Percentiles rank a stretch among this genome's conserved stretches.
phyloP scores from a whole-genome alignment of 2,888 invertebrate species.

The Ditula angustiorana region DNA sequence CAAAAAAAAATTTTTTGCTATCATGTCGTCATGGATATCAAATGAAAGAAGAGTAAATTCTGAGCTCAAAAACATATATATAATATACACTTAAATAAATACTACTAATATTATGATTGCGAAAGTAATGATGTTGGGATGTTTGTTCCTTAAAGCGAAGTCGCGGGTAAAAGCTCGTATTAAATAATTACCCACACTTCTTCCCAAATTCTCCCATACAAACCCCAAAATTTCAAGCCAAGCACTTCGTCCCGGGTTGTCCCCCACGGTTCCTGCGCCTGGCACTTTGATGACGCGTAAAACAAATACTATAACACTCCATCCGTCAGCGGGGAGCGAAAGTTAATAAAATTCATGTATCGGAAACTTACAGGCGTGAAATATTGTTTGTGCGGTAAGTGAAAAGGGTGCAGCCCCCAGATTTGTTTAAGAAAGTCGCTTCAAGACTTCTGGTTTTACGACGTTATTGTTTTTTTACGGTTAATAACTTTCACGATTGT shows the following conservation, averaged over 20 bases:
- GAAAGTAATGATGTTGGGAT: too few relatives aligned
- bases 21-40: too few relatives aligned
- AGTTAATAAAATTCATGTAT: slow-evolving; percentile 86
- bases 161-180: too few relatives aligned
- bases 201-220: background rate
- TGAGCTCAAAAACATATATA: too few relatives aligned
- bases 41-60: too few relatives aligned
- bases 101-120: too few relatives aligned
- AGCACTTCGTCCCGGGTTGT: slow-evolving; percentile 43
- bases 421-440: slow-evolving; percentile 61
- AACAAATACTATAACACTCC: slow-evolving; percentile 80
- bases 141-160: too few relatives aligned
- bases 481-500: slow-evolving; percentile 1
- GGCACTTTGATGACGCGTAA: slow-evolving; percentile 80
- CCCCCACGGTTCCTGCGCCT: slow-evolving; percentile 52
- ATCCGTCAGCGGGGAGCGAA: slow-evolving; percentile 73
- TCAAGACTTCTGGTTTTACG: slow-evolving; percentile 53
- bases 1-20: too few relatives aligned
- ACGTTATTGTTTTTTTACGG: slow-evolving; percentile 38
- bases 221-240: slow-evolving; percentile 24
- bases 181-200: too few relatives aligned
- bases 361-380: slow-evolving; percentile 83
- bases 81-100: too few relatives aligned
- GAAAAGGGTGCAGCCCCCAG: slow-evolving; percentile 70
- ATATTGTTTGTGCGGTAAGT: slow-evolving; percentile 67